A percentile compares a stretch with the other conserved stretches of the same genome.
These are phyloP conservation scores for Melinaea menophilus DNA, from an alignment of 2,888 invertebrate genomes.

Conservation along the genomic window DNA sequence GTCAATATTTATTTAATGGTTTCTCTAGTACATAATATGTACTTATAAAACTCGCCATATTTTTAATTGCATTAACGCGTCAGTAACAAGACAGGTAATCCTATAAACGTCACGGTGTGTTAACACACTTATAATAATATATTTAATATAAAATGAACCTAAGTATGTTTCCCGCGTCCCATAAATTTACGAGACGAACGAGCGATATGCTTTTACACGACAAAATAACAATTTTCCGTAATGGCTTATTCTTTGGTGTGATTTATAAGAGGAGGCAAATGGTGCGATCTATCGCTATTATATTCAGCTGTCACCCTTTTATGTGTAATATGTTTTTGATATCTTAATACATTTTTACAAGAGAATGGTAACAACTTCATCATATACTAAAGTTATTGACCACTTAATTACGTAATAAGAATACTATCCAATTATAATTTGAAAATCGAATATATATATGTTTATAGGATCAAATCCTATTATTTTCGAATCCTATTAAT, in stretches of 20 bases:
- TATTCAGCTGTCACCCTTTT: constrained; percentile 7
- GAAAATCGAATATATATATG: no score
- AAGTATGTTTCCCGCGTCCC: constrained; percentile 9
- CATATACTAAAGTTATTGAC: no score
- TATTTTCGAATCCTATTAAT: no score
- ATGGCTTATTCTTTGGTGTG: constrained; percentile 15
- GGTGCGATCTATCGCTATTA: constrained; percentile 7
- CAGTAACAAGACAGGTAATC: constrained; percentile 21
- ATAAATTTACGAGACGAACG: constrained; percentile 10
- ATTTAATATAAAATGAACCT: no score
- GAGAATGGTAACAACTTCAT: neutral
- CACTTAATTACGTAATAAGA: no score
- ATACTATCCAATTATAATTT: no score
- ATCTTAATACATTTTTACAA: neutral
- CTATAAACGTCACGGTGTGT: constrained; percentile 22
- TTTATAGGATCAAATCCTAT: no score
- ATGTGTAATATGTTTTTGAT: neutral
- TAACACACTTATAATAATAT: neutral
- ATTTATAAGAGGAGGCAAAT: constrained; percentile 13
- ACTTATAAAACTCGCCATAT: constrained; percentile 2
- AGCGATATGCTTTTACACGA: constrained; percentile 13
- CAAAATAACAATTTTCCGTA: constrained; percentile 15
- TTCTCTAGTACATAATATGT: constrained; percentile 7
- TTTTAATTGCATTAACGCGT: constrained; percentile 24
- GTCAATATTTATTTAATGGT: constrained; percentile 27